Evolutionary conservation across 1,140 invertebrate genomes (phyloP).

Genomic region (Trichogramma pretiosum): DNA sequence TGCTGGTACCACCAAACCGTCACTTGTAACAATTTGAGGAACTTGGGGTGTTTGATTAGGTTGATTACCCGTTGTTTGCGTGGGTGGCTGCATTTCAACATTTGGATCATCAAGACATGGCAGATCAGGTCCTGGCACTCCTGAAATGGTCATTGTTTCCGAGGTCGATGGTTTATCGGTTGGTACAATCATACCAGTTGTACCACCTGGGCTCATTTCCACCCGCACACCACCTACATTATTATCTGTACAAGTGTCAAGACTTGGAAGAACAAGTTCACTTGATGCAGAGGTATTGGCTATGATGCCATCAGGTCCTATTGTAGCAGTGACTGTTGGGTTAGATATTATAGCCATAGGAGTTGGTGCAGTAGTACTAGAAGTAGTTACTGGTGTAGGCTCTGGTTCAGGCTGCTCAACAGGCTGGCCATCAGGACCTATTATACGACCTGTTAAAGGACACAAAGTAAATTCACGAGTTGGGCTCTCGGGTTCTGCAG

Average conservation of each 20-base stretch:
- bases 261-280: conserved; percentile 35
- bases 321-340: conserved; percentile 9
- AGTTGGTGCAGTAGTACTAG: conserved; percentile 9
- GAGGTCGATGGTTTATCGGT: conserved; percentile 24
- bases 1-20: not conserved
- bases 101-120: conserved; percentile 37
- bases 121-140: conserved; percentile 42
- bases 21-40: conserved; percentile 15
- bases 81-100: conserved; percentile 4
- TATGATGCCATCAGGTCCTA: conserved; percentile 5
- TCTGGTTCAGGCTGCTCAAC: conserved; percentile 36
- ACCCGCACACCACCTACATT: conserved; percentile 54
- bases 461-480: conserved; percentile 59
- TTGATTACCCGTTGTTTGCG: not conserved
- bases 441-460: conserved; percentile 57
- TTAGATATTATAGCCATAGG: conserved; percentile 15
- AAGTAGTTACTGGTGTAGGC: conserved; percentile 18
- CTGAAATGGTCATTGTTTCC: conserved; percentile 30
- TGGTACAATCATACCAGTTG: conserved; percentile 53
- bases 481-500: conserved; percentile 55
- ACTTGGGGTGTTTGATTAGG: not conserved
- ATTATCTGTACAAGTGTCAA: conserved; percentile 48
- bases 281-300: conserved; percentile 8
- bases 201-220: conserved; percentile 59
- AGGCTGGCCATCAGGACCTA: conserved; percentile 61